Evolutionary conservation across 2,113 vertebrate genomes (phyloP), one percentile per base, ranked within the genome.

Genomic region (Syngnathoides biaculeatus): DNA sequence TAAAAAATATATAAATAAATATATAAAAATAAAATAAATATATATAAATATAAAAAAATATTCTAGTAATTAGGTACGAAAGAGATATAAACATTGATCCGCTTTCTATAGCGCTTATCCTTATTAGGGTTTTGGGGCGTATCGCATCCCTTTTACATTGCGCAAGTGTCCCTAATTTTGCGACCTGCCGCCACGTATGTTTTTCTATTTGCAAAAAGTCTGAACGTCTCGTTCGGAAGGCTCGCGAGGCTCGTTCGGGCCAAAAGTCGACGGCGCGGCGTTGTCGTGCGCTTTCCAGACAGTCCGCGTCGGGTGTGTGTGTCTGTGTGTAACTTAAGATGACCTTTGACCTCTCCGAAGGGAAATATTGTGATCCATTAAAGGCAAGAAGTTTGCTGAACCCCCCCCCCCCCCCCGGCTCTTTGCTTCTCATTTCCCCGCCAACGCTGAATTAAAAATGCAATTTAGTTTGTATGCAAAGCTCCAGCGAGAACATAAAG

Each of bases 201-300:
- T n/a, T 39, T n/a, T 59, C 10, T 78, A 35, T 65, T 17, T 74
- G 64, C 27, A 8, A 19, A 27, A 65, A 86, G 74, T 77, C 85
- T 89, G 84, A 78, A 82, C 73, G 52, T 77, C 15, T 79, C 45
- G 57, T 84, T 87, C 82, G 75, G 79, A 74, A 64, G 39, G 19
- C 40, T 56, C 47, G 74, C 77, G 75, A 78, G 77, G 47, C 26
- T 45, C 63, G 65, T 78, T 63, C 68, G 65, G 72, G 22, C 17
- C 24, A 42, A 74, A 30, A 40, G 24, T 35, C 68, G 81, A 89
- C 86, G 79, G 84, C 66, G 56, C 81, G 78, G 79, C 67, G 20
- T 40, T 75, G 80, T 84, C 78, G 71, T 47, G 79, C 64, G 39
- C 71, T 69, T 75, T 72, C 78, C 22, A 48, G 53, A 72, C 39